Conservation (phyloP, 2,113 vertebrate species). For the Chamaetylas fuelleborni region DNA sequence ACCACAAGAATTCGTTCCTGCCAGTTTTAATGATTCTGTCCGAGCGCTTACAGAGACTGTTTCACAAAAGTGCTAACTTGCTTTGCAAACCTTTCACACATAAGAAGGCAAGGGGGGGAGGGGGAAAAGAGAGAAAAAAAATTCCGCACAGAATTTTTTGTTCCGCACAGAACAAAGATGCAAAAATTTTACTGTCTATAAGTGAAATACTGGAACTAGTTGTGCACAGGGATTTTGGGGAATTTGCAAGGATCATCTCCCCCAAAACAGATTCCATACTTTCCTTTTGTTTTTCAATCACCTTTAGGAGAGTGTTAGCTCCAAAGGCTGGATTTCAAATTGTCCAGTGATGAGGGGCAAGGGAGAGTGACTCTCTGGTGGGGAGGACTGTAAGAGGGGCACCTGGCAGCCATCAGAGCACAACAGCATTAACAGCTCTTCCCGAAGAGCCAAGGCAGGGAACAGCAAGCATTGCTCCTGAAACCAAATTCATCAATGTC, state of each 20-base stretch:
- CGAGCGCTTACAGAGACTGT: not conserved
- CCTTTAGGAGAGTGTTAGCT: not conserved
- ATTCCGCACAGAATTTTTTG: not conserved
- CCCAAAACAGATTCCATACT: not conserved
- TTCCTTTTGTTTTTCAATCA: not conserved
- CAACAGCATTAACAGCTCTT: not conserved
- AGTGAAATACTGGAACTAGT: not conserved
- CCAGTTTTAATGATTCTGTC: not conserved
- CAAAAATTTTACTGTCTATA: not conserved
- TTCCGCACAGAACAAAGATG: not conserved
- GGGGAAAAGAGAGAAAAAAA: not conserved
- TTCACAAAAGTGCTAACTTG: not conserved
- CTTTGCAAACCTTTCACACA: not conserved
- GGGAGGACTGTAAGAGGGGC: not conserved
- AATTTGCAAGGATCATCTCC: not conserved
- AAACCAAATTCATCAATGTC: constrained; percentile 6
- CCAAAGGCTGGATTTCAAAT: not conserved
- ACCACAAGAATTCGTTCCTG: not conserved
- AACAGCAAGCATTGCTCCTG: not conserved
- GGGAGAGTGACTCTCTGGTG: not conserved
- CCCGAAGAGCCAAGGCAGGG: not conserved
- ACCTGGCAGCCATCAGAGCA: not conserved
- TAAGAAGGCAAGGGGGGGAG: not conserved
- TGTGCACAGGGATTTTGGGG: not conserved
- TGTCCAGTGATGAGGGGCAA: not conserved